Evolutionary conservation across 1,140 invertebrate species (phyloP), one percentile per base, ranked within the genome.

Genomic region (Chionoecetes opilio): DNA sequence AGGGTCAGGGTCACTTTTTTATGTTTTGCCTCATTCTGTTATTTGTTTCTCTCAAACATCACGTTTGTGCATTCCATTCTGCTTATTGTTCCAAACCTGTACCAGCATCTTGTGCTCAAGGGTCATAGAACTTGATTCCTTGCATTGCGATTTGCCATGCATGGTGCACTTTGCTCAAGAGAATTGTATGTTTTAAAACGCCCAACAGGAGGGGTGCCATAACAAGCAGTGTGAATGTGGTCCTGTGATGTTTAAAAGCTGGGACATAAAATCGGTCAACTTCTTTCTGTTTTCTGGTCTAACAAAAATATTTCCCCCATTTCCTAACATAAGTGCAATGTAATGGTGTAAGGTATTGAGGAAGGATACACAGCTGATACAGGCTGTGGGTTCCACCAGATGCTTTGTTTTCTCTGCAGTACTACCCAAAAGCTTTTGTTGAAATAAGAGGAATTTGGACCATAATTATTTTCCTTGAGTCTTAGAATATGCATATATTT

Each of bases 1-100:
- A 94, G 93, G 93, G 93, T 94, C 93, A 94, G 93, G 93, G 93
- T 94, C 93, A 94, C 37, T 87, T 87, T 85, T 29, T 93, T 93
- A 82, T 53, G 41, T 53, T 89, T 35, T 41, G 87, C 35, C 37
- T 89, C 29, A 41, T 41, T 89, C 29, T 89, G 37, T 38, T 89
- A n/a, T 89, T 35, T 89, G 3, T 89, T 26, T n/a, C n/a, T n/a
- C 41, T 26, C 41, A 29, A 29, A 11, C 41, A 29, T 89, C 41
- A 41, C 41, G 26, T 89, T 87, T 87, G 17, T 34, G 34, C 38
- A 21, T 87, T 87, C 14, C 38, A 37, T 87, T n/a, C 38, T 26
- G 34, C 86, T 87, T 14, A 41, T 31, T 89, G 34, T 41, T 17
- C 87, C 41, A 21, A 9, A 89, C 63, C 26, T n/a, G n/a, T 21